A percentile compares a stretch with the other conserved stretches of the same genome.
These are phyloP conservation scores for Siderastrea radians DNA, from an alignment of 92 coral and sea anemone genomes.

Conservation along the genomic window DNA sequence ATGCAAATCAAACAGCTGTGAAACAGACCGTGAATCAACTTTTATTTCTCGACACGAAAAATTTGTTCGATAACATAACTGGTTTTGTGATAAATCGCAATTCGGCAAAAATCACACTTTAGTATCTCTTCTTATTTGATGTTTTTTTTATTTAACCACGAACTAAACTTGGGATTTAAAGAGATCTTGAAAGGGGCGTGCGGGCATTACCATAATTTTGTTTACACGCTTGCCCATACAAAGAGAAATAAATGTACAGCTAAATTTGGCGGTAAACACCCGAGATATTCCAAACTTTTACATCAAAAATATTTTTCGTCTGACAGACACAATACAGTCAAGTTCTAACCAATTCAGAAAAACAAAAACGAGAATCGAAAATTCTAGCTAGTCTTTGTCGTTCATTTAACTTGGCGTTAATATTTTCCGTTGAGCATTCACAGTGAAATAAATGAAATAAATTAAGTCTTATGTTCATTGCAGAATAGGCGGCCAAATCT, in stretches of 20 bases:
- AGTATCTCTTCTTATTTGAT: background rate
- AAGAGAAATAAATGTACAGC: slow-evolving; percentile 10
- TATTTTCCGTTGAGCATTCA: too few species aligned
- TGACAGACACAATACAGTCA: background rate
- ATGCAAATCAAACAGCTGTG: slow-evolving; percentile 31
- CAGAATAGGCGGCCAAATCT: background rate
- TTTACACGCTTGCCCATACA: slow-evolving; percentile 37
- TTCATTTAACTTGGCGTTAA: too few species aligned
- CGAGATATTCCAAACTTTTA: background rate
- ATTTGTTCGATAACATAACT: background rate
- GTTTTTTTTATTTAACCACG: background rate
- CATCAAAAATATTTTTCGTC: background rate
- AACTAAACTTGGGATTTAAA: too few species aligned
- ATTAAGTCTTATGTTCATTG: background rate
- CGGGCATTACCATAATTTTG: slow-evolving; percentile 34
- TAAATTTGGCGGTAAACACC: slow-evolving; percentile 2
- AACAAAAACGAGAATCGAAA: too few species aligned
- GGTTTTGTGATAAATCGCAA: background rate
- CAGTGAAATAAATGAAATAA: too few species aligned
- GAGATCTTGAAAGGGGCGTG: slow-evolving; percentile 28
- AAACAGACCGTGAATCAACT: background rate
- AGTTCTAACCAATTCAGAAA: background rate
- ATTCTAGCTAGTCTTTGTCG: too few species aligned
- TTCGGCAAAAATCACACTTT: background rate
- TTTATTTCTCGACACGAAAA: background rate